Evolutionary conservation across 2,888 invertebrate genomes (phyloP).

Genomic region (Pediacus dermestoides): DNA sequence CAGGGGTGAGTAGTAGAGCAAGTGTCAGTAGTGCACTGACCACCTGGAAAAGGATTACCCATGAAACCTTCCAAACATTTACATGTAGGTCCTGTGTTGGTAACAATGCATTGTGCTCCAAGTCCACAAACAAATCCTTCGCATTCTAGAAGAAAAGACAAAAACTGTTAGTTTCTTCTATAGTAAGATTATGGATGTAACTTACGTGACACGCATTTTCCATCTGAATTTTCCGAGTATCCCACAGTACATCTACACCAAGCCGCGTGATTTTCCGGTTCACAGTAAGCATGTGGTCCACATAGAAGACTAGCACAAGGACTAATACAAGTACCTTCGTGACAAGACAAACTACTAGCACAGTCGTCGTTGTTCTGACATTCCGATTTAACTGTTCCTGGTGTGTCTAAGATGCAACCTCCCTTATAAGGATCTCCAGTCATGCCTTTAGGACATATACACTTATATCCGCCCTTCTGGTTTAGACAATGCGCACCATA

Average conservation of each 20-base stretch:
- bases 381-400: slow-evolving; percentile 59
- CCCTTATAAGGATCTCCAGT: slow-evolving; percentile 81
- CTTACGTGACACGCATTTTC: slow-evolving; percentile 80
- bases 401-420: slow-evolving; percentile 64
- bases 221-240: slow-evolving; percentile 71
- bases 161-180: background rate
- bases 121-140: slow-evolving; percentile 73
- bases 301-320: slow-evolving; percentile 77
- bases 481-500: slow-evolving; percentile 87
- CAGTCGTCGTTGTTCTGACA: slow-evolving; percentile 75
- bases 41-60: slow-evolving; percentile 91
- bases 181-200: slow-evolving; percentile 25
- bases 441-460: slow-evolving; percentile 79
- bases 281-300: slow-evolving; percentile 81
- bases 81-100: slow-evolving; percentile 80
- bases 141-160: slow-evolving; percentile 58
- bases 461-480: slow-evolving; percentile 79
- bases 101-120: slow-evolving; percentile 82
- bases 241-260: slow-evolving; percentile 86
- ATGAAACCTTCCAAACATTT: slow-evolving; percentile 81
- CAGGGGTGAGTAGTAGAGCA: slow-evolving; percentile 78
- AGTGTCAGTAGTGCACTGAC: slow-evolving; percentile 75
- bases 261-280: slow-evolving; percentile 82
- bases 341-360: slow-evolving; percentile 74
- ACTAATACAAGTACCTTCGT: slow-evolving; percentile 74